These are phyloP conservation scores for Sphenopsis melanotis DNA, from an alignment of 2,797 vertebrate genomes.

Conservation along the genomic window DNA sequence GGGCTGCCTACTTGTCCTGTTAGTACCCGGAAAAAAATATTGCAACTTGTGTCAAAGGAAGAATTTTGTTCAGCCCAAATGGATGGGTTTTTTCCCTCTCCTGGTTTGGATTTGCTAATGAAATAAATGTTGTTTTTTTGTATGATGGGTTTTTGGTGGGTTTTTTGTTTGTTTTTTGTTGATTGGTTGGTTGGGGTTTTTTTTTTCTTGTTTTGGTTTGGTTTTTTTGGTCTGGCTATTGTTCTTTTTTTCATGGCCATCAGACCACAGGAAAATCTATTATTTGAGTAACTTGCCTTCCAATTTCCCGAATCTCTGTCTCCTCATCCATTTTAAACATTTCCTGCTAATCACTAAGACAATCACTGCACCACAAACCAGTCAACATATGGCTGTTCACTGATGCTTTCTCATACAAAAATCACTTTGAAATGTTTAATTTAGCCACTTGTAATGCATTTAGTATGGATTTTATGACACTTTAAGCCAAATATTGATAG, in stretches of 20 bases:
- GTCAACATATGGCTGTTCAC: background rate
- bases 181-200: background rate
- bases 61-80: background rate
- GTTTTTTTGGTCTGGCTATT: background rate
- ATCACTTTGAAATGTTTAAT: background rate
- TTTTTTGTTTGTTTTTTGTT: background rate
- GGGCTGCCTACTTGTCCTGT: background rate
- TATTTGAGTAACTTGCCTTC: background rate
- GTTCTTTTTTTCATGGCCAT: background rate
- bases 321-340: background rate
- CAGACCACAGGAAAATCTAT: background rate
- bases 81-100: background rate
- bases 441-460: background rate
- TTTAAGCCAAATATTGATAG: constrained; percentile 33
- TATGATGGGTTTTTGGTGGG: background rate
- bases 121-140: background rate
- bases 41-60: background rate
- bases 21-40: background rate
- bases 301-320: background rate
- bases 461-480: constrained; percentile 14
- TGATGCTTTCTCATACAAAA: background rate
- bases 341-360: background rate
- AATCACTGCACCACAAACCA: background rate
- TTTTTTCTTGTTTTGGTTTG: accelerated
- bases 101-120: background rate